Base-by-base conservation (phyloP, 92 coral and sea anemone genomes). In the Palythoa grandis region DNA sequence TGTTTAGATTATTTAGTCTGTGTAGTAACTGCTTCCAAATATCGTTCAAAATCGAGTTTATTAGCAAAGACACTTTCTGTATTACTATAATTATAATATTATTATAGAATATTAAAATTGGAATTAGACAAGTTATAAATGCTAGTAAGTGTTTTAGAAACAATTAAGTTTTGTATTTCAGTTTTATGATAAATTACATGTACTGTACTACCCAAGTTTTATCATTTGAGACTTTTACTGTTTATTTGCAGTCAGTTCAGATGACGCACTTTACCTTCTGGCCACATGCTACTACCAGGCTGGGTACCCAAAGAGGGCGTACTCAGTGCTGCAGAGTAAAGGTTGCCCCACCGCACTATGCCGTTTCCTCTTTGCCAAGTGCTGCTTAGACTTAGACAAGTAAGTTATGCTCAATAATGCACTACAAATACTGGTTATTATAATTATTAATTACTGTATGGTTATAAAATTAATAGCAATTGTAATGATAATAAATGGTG, bases 201-300 rank as follows among this genome's bases (percentile, higher is more conserved):
- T n/a, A 29, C 35, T 29, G 0, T 29, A 0, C 1, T 29, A 29
- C 35, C 1, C 35, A 29, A 29, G 1, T 29, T 29, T 29, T 29
- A 29, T 29, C 35, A 29, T 29, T 29, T 29, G 35, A 29, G 1
- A 29, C 35, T 29, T 29, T 29, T 63, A 23, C 29, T 63, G 22
- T 87, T 78, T 52, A 19, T 12, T 82, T 91, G 15, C 73, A 97
- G 99, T 92, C 72, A 93, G 95, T 52, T 95, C 99, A 74, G 97
- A 90, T 70, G 99, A 97, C 37, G 93, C 98, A 6, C 94, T 97
- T 13, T 96, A 95, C 76, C 91, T 97, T 3, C 87, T 97, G 48
- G 98, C 99, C 0, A 94, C 99, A 56, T 94, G 96, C 52, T 97
- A 93, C 58, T 97, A 95, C 82, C 99, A 95, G 75, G 95, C 98